These are phyloP conservation scores for Netelia inedita DNA, from an alignment of 2,888 invertebrate species.

Conservation along the genomic window DNA sequence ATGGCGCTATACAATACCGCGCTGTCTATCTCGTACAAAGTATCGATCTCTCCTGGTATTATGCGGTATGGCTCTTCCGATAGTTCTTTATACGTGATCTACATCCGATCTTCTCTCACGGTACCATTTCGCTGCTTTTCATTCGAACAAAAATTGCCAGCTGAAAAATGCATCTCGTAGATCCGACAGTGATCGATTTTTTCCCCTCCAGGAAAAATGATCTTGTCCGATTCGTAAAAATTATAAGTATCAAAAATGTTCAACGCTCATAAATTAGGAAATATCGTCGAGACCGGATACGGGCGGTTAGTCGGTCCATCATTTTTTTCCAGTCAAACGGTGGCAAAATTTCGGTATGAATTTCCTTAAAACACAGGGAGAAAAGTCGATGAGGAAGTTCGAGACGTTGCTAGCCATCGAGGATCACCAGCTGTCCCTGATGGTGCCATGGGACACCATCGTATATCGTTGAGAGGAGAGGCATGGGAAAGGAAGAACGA, in stretches of 20 bases:
- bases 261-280: not conserved
- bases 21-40: conserved; percentile 34
- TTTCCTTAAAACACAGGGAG: conserved; percentile 78
- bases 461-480: conserved; percentile 25
- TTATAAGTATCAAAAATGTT: not conserved
- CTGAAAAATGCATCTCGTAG: not conserved
- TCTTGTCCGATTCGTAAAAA: not conserved
- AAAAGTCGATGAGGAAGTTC: conserved; percentile 70
- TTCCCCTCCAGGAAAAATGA: not conserved
- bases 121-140: conserved; percentile 47
- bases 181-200: conserved; percentile 23
- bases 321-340: conserved; percentile 67
- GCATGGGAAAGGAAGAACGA: conserved; percentile 67
- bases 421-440: conserved; percentile 55
- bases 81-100: conserved; percentile 33
- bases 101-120: conserved; percentile 64
- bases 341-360: conserved; percentile 68
- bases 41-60: conserved; percentile 55
- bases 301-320: conserved; percentile 33
- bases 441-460: conserved; percentile 60
- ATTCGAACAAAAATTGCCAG: conserved; percentile 4
- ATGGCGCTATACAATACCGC: conserved; percentile 57
- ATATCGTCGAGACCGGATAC: conserved; percentile 39
- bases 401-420: conserved; percentile 46
- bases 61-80: conserved; percentile 17